A percentile compares a stretch with the other conserved stretches of the same genome.
phyloP scores from a whole-genome alignment of 2,797 vertebrate species.

The Momotus momota region DNA sequence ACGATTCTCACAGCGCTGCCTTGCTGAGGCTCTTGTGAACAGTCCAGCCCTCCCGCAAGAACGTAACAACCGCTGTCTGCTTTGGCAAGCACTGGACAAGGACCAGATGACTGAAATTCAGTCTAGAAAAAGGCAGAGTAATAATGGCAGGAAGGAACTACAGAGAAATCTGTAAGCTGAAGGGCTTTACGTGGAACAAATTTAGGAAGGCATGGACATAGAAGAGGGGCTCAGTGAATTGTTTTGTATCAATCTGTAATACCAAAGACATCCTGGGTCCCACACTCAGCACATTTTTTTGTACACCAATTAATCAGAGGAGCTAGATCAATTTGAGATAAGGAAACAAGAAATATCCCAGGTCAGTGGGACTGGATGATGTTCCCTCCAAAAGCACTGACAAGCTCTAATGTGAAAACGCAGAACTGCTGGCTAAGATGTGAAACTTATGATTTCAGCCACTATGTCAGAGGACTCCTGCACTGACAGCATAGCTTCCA shows the following conservation, averaged over 20 bases:
- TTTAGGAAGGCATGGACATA: background rate
- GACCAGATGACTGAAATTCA: background rate
- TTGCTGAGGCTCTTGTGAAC: background rate
- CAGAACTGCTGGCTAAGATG: background rate
- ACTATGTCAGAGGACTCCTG: background rate
- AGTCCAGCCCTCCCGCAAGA: background rate
- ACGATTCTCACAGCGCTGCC: background rate
- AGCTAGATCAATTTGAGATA: background rate
- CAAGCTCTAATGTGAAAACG: background rate
- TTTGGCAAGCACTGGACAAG: background rate
- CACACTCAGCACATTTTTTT: background rate
- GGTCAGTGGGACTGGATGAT: background rate
- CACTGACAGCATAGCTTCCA: background rate
- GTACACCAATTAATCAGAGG: background rate
- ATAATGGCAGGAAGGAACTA: background rate
- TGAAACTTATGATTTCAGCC: background rate
- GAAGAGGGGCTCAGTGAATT: background rate
- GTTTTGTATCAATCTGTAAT: background rate
- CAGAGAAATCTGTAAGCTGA: background rate
- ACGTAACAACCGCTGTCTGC: background rate
- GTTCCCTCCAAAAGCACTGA: background rate
- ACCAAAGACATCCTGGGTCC: background rate
- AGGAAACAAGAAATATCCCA: background rate
- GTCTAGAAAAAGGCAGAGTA: background rate
- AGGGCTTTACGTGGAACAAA: rapidly evolving